A percentile compares a stretch with the other conserved stretches of the same genome.
Evolutionary conservation across 2,888 invertebrate species (phyloP).

Genomic region (Leptinotarsa tumamoca): DNA sequence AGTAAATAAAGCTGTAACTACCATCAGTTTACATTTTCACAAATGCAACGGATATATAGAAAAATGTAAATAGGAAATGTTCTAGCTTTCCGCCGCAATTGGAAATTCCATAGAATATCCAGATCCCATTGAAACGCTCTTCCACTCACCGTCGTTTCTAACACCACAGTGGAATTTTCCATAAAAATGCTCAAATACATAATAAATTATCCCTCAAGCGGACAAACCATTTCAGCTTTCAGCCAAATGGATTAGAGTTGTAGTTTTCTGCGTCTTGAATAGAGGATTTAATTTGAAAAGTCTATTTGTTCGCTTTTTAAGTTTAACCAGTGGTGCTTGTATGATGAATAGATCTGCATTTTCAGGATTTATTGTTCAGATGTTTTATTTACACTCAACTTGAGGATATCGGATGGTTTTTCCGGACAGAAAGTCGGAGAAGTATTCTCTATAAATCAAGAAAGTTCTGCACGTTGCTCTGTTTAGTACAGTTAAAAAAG

Average conservation of each 20-base stretch:
- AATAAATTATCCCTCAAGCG: constrained; percentile 37
- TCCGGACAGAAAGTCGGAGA: constrained; percentile 30
- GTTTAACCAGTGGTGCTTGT: constrained; percentile 43
- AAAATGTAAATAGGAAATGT: constrained; percentile 6
- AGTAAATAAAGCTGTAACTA: not conserved
- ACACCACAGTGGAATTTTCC: constrained; percentile 13
- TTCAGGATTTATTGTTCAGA: constrained; percentile 45
- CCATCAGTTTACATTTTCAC: not conserved
- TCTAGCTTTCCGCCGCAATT: constrained; percentile 4
- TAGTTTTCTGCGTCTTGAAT: constrained; percentile 44
- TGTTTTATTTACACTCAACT: constrained; percentile 45
- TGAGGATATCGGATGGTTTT: constrained; percentile 38
- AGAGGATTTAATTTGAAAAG: constrained; percentile 44
- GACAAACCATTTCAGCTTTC: constrained; percentile 37
- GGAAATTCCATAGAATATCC: constrained; percentile 14
- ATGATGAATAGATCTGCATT: constrained; percentile 50
- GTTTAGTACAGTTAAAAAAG: not conserved
- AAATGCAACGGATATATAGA: not conserved
- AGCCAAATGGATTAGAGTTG: constrained; percentile 44
- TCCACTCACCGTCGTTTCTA: not conserved
- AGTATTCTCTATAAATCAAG: constrained; percentile 28
- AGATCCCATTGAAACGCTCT: not conserved
- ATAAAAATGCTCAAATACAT: constrained; percentile 29
- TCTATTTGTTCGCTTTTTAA: constrained; percentile 44
- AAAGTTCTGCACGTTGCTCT: constrained; percentile 30